Evolutionary conservation across 92 coral and sea anemone genomes (phyloP), one percentile per base, ranked within the genome.

Genomic region (Parazoanthus darwini): DNA sequence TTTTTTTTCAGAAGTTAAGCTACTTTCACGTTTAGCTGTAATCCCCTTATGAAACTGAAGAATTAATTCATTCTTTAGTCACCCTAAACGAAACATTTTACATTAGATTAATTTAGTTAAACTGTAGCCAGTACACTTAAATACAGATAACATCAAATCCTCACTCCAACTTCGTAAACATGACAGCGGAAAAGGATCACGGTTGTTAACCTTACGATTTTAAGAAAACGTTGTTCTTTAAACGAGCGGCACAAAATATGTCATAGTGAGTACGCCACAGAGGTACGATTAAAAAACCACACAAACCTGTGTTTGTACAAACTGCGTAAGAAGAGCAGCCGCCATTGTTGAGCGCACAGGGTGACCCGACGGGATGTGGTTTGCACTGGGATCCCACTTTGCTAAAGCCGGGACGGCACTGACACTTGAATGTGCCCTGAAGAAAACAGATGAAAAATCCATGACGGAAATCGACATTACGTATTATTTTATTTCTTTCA

Each of bases 291-390:
- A 39, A 4, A 39, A 59, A 54, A 11, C 26, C 37, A 51, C 78
- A 79, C 82, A 79, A 88, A 96, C 98, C 97, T 63, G 73, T 77
- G 37, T 87, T 92, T n/a, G 58, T 33, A 79, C 98, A 96, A 75
- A 50, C 39, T 13, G 98, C 98, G 75, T 89, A 84, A 20, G 39
- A 48, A 37, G 96, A 90, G 74, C 98, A 96, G 58, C 94, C 94
- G 35, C 98, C 98, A 56, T 94, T 93, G 68, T 93, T 91, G 74
- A 37, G 87, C 1, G 94, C 84, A 85, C 98, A 96, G 59, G 90
- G 95, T 56, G 97, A 95, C 63, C 89, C 85, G 15, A 91, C 86
- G 58, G 82, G 79, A 33, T 87, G 92, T 16, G 94, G 82, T 51
- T 75, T 81, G 88, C 98, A 96, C 6, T 77, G 70, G 74, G 84